Conservation (phyloP, 2,113 vertebrate species). For the Pachycephala philippinensis region DNA sequence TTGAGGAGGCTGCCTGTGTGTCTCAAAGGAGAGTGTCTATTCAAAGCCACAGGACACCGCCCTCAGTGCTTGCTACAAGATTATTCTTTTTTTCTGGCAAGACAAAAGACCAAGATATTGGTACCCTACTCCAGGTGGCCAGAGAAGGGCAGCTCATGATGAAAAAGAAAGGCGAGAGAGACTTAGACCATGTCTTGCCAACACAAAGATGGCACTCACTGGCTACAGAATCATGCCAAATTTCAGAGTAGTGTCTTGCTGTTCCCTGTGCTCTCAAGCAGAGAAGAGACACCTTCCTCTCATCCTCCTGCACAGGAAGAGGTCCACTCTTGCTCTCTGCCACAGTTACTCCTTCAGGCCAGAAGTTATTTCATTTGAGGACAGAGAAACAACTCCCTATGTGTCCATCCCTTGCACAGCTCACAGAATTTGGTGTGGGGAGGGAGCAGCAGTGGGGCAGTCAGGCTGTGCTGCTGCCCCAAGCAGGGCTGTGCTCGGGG, state of each 20-base stretch:
- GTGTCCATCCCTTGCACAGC: neutral
- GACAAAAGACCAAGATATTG: neutral
- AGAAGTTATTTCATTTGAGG: neutral
- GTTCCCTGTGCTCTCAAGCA: neutral
- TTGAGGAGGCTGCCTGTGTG: neutral
- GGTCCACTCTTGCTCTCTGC: neutral
- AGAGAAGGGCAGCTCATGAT: neutral
- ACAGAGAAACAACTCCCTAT: neutral
- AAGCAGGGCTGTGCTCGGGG: neutral
- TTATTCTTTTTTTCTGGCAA: neutral
- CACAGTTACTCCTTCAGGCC: neutral
- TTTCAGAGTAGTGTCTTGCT: neutral
- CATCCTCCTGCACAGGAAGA: neutral
- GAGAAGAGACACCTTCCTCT: neutral
- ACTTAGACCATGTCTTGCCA: neutral
- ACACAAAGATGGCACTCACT: neutral
- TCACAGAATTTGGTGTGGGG: fast-evolving
- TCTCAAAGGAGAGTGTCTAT: neutral
- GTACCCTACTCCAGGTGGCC: neutral
- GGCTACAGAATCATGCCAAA: neutral
- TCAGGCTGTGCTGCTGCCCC: neutral
- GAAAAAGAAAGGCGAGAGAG: neutral
- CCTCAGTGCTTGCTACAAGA: neutral
- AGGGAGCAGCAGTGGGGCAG: neutral
- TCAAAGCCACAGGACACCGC: neutral